Base-by-base conservation (phyloP, 2,113 vertebrate species). In the Callipepla squamata region DNA sequence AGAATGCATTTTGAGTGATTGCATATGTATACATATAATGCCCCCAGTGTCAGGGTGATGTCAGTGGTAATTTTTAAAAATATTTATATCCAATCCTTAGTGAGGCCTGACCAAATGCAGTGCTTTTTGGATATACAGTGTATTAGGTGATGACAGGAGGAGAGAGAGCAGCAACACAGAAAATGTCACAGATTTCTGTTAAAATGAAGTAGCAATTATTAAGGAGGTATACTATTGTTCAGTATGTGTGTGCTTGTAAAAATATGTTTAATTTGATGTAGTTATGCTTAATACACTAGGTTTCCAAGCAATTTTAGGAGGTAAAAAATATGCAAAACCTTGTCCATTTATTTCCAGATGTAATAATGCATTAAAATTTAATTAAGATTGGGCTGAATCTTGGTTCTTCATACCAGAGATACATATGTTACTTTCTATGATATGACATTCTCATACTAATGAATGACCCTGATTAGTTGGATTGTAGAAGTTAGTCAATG, bases 1-100 rank as follows among this genome's bases (percentile, higher is more conserved):
- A 85, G 44, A 91, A 84, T 83, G 9, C 38, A 86, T 96, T 74
- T 88, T 97, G 63, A 69, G 50, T 89, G 2, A 78, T 40, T 79
- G 6, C 55, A 68, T 66, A 47, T 76, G 38, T 55, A n/a, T 44
- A 32, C 25, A 8, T 91, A 42, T 80, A 66, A 36, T 83, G 13
- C 14, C 17, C 19, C 4, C 51, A 13, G 4, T 83, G 9, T 92
- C 47, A 86, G 17, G 10, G 16, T 74, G 16, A 67, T 78, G 59
- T 83, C 66, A 93, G 3, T 93, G 42, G 57, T 59, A 86, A 3
- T 77, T 92, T 95, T 85, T 82, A 9, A 85, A 75, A 65, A 48
- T 21, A 23, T 53, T 68, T 94, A 40, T 92, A 34, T 84, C 19
- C 50, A 14, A 36, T 83, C 48, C 44, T 80, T 14, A 78, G 48